These are phyloP conservation scores for Druceiella hillmani DNA, from an alignment of 2,888 invertebrate species.

Conservation along the genomic window DNA sequence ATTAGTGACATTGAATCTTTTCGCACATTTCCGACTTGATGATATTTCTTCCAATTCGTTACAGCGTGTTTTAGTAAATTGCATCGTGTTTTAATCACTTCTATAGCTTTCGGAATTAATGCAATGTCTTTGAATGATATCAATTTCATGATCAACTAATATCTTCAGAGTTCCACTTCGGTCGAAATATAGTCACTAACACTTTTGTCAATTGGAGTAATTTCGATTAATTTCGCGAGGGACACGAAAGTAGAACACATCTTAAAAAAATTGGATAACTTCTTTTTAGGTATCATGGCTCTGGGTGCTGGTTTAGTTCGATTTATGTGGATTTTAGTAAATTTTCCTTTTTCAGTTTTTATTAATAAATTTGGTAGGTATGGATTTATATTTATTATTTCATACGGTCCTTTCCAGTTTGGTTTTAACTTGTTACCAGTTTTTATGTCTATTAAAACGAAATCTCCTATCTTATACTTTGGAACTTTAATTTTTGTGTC, in stretches of 20 bases:
- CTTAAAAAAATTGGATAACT: background rate
- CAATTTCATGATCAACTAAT: conserved; percentile 10
- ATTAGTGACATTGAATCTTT: background rate
- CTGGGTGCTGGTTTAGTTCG: conserved; percentile 12
- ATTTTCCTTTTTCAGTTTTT: conserved; percentile 13
- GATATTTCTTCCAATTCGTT: background rate
- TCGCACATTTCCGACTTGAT: conserved; percentile 1
- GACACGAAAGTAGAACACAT: background rate
- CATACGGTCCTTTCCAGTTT: conserved; percentile 17
- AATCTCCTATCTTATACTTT: conserved; percentile 16
- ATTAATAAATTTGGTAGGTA: conserved; percentile 14
- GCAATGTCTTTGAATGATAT: conserved; percentile 14
- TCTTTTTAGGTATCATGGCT: no score
- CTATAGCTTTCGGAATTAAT: conserved; percentile 6
- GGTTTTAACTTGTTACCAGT: conserved; percentile 13
- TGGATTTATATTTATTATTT: conserved; percentile 15
- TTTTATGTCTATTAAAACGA: conserved; percentile 15
- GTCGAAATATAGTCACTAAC: conserved; percentile 14
- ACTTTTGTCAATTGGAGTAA: conserved; percentile 4
- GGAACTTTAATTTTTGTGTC: conserved; percentile 10
- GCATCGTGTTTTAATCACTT: conserved; percentile 3
- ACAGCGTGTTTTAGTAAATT: background rate
- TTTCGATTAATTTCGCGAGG: background rate
- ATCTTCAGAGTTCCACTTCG: conserved; percentile 12
- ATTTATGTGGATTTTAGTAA: conserved; percentile 14